A percentile compares a stretch with the other conserved stretches of the same genome.
Conservation (phyloP, 2,888 invertebrate genomes). For the Netelia inedita region DNA sequence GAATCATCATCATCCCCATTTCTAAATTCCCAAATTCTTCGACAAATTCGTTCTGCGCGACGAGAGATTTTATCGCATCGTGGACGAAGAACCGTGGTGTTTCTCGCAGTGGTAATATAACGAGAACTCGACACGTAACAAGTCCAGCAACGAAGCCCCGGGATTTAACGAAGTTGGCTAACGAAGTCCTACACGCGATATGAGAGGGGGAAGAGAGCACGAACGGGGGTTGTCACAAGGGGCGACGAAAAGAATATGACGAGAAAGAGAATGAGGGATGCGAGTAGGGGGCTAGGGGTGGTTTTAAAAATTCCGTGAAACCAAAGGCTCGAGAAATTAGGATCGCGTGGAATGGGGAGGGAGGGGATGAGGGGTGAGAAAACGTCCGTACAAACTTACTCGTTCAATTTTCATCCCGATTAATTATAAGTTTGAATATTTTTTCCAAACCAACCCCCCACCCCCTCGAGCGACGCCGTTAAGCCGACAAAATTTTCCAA, state of each 20-base stretch:
- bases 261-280: slow-evolving; percentile 2
- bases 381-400: slow-evolving; percentile 28
- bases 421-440: slow-evolving; percentile 60
- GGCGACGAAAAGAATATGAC: slow-evolving; percentile 19
- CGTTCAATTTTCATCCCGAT: slow-evolving; percentile 58
- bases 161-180: slow-evolving; percentile 66
- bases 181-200: slow-evolving; percentile 54
- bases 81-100: slow-evolving; percentile 13
- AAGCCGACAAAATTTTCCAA: slow-evolving; percentile 9
- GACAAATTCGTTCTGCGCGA: slow-evolving; percentile 47
- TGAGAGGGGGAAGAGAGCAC: slow-evolving; percentile 38
- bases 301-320: slow-evolving; percentile 51
- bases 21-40: slow-evolving; percentile 63
- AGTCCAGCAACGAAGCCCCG: slow-evolving; percentile 64
- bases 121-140: slow-evolving; percentile 60
- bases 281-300: no score
- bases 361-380: slow-evolving; percentile 1
- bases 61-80: slow-evolving; percentile 42
- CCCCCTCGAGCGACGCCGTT: slow-evolving; percentile 4
- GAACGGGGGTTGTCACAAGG: not conserved
- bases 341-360: slow-evolving; percentile 21
- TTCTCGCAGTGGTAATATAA: slow-evolving; percentile 38
- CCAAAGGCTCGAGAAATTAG: slow-evolving; percentile 64
- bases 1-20: not conserved
- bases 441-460: slow-evolving; percentile 1